Percentiles rank a stretch among this genome's conserved stretches.
Evolutionary conservation across 2,113 vertebrate species (phyloP).

Genomic region (Cnemophilus loriae): DNA sequence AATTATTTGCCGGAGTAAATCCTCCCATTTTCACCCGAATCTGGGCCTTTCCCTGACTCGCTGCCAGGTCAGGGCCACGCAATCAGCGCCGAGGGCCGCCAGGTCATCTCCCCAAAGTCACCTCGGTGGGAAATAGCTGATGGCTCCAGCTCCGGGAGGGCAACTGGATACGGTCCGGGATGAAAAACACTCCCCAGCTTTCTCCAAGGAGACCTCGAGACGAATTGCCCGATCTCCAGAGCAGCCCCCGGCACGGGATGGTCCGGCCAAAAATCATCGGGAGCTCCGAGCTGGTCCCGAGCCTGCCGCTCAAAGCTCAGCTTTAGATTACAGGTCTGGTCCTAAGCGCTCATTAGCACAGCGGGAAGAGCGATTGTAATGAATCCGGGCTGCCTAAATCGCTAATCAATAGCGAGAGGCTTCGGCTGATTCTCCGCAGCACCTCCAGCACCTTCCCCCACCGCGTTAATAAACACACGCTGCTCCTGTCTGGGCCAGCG

Average conservation of each 20-base stretch:
- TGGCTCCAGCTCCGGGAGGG: neutral
- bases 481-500: neutral
- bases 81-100: neutral
- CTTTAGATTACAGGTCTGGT: neutral
- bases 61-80: neutral
- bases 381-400: neutral
- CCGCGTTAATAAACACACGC: neutral
- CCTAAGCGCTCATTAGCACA: neutral
- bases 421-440: neutral
- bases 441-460: neutral
- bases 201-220: neutral
- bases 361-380: neutral
- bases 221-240: neutral
- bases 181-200: neutral
- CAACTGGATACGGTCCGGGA: neutral
- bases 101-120: neutral
- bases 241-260: neutral
- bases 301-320: neutral
- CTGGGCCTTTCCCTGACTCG: neutral
- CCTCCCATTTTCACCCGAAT: neutral
- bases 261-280: neutral
- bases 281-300: neutral
- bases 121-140: neutral
- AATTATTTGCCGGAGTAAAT: neutral
- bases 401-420: conserved; percentile 32